Conservation (phyloP, 2,888 invertebrate genomes). For the Epiblema foenella region DNA sequence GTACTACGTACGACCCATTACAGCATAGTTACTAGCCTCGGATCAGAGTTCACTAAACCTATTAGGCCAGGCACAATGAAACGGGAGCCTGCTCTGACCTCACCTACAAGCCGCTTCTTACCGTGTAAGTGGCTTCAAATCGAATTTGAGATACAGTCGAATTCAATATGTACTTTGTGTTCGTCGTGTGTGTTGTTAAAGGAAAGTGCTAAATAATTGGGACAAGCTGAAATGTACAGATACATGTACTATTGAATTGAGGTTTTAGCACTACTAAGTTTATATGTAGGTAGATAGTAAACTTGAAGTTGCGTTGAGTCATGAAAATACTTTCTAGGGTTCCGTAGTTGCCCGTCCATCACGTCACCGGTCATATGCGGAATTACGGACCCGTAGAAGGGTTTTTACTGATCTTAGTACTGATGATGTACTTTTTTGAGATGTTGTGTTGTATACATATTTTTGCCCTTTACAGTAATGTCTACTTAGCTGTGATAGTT, state of each 20-base stretch:
- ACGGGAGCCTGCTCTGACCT: conserved; percentile 14
- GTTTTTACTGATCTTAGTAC: too few species aligned
- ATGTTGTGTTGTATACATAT: too few species aligned
- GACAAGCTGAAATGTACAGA: background rate
- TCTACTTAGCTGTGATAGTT: too few species aligned
- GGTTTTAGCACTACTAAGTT: background rate
- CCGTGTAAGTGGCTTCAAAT: conserved; percentile 24
- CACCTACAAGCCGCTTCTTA: conserved; percentile 18
- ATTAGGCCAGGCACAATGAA: conserved; percentile 17
- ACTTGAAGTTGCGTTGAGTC: background rate
- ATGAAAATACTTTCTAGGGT: background rate
- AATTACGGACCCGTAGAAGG: too few species aligned
- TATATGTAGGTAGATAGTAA: background rate
- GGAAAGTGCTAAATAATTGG: conserved; percentile 7
- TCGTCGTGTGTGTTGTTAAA: conserved; percentile 21
- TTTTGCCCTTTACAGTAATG: too few species aligned
- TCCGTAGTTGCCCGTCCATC: too few species aligned
- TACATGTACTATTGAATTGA: background rate
- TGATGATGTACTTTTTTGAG: too few species aligned
- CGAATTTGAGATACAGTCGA: conserved; percentile 24
- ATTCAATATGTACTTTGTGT: conserved; percentile 23
- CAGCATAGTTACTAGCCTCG: conserved; percentile 9
- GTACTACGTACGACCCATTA: background rate
- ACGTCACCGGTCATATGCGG: too few species aligned
- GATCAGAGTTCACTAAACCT: conserved; percentile 23